These are phyloP conservation scores for Escarpia spicata DNA, from an alignment of 2,888 invertebrate genomes.

Conservation along the genomic window DNA sequence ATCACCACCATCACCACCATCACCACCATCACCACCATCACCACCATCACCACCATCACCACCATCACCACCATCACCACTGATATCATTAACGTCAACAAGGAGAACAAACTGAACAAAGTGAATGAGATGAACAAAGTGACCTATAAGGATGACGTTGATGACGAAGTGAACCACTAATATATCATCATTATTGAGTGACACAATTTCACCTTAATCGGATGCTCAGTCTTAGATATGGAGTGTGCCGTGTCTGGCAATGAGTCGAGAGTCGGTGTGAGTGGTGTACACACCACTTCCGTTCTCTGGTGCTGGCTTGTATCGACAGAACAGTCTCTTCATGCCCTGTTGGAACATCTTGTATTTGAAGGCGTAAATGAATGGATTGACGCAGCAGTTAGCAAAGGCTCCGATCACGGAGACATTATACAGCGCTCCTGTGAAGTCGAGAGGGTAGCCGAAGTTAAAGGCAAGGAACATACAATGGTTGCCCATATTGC, in stretches of 20 bases:
- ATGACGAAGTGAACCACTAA: no score
- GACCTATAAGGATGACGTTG: no score
- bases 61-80: neutral
- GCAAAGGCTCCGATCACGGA: neutral
- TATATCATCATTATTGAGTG: no score
- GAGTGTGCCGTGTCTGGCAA: neutral
- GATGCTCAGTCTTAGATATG: neutral
- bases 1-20: no score
- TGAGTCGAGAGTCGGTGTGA: neutral
- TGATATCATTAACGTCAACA: neutral
- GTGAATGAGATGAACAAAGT: no score
- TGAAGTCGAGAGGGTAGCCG: conserved; percentile 2
- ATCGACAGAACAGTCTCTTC: neutral
- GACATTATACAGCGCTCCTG: neutral
- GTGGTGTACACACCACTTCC: neutral
- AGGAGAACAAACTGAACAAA: no score
- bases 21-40: no score
- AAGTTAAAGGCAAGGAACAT: neutral
- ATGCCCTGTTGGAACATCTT: neutral
- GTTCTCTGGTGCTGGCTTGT: neutral
- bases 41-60: no score
- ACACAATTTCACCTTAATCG: neutral
- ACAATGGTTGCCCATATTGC: neutral
- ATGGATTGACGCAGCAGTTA: neutral
- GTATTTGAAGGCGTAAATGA: neutral